Percentiles rank a stretch among this genome's conserved stretches.
These are phyloP conservation scores for Philotrypesis tridentata DNA, from an alignment of 1,140 invertebrate genomes.

Conservation along the genomic window DNA sequence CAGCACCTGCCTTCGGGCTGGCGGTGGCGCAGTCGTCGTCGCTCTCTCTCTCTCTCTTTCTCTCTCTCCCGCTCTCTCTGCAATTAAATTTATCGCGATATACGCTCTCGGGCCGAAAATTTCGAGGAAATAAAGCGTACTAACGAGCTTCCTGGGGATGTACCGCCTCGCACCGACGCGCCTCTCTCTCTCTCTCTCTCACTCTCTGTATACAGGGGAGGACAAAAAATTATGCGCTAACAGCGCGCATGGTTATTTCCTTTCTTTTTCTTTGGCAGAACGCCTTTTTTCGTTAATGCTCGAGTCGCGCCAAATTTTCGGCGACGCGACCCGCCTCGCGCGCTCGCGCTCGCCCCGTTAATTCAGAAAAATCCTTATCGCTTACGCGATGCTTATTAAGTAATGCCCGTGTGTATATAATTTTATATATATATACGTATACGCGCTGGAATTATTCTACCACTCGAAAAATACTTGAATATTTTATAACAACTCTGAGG, in stretches of 20 bases:
- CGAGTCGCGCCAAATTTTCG: background rate
- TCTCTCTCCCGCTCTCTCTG: slow-evolving; percentile 3
- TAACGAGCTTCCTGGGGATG: slow-evolving; percentile 48
- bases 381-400: slow-evolving; percentile 2
- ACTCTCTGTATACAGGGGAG: background rate
- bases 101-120: slow-evolving; percentile 38
- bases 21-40: background rate
- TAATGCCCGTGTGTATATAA: background rate
- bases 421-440: background rate
- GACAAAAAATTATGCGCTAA: slow-evolving; percentile 33
- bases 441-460: background rate
- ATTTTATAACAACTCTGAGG: slow-evolving; percentile 37
- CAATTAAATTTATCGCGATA: slow-evolving; percentile 55
- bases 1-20: slow-evolving; percentile 46
- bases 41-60: too few species aligned
- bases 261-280: background rate
- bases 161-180: background rate
- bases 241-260: background rate
- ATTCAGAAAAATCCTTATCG: slow-evolving; percentile 44
- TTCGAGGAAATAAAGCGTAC: slow-evolving; percentile 49
- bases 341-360: background rate
- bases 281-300: background rate
- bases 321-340: background rate
- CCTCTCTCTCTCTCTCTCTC: too few species aligned
- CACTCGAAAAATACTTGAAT: slow-evolving; percentile 12